Evolutionary conservation across 2,797 vertebrate genomes (phyloP).

Genomic region (Sebastes umbrosus): DNA sequence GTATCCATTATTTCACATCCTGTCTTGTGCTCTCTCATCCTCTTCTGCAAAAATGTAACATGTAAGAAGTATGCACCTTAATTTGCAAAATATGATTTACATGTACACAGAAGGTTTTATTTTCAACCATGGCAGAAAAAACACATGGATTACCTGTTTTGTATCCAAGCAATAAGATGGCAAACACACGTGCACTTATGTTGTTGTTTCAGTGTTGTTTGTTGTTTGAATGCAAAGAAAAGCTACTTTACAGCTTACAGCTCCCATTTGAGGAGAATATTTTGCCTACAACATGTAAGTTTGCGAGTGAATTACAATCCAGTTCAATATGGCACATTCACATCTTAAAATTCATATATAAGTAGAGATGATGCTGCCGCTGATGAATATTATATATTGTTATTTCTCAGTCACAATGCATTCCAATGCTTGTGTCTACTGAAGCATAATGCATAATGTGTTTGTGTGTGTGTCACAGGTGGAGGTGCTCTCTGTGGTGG

Average conservation of each 20-base stretch:
- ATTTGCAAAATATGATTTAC: not conserved
- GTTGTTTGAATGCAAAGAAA: too few species aligned
- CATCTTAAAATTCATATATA: not conserved
- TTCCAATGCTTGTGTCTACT: not conserved
- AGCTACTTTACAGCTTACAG: not conserved
- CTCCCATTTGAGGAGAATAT: not conserved
- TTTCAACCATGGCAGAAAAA: not conserved
- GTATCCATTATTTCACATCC: not conserved
- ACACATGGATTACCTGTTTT: not conserved
- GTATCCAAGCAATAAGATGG: not conserved
- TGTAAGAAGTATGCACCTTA: not conserved
- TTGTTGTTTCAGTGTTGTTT: not conserved
- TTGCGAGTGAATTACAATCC: not conserved
- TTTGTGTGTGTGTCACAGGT: slow-evolving; percentile 78
- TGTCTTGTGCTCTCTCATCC: not conserved
- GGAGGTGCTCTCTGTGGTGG: slow-evolving; percentile 95
- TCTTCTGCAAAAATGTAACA: not conserved
- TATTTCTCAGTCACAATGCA: not conserved
- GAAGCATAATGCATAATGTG: not conserved
- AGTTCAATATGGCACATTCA: not conserved
- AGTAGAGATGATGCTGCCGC: not conserved
- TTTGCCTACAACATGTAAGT: not conserved
- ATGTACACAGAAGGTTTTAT: not conserved
- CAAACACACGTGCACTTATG: not conserved
- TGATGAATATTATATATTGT: not conserved